Conservation (phyloP, 1,140 invertebrate genomes). For the Drosophila seguyi region DNA sequence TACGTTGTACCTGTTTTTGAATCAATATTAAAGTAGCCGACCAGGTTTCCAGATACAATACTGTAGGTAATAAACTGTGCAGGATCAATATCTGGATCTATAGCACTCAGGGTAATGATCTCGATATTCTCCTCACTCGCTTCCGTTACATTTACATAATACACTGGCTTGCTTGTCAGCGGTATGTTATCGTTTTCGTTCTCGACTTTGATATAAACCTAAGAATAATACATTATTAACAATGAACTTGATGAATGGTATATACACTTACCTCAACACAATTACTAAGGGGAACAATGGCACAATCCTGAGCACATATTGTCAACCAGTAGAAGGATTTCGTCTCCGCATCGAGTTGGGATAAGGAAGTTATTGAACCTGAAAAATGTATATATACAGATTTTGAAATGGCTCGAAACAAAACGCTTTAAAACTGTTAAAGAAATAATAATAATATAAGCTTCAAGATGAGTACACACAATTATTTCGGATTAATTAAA, state of each 20-base stretch:
- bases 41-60: constrained; percentile 95
- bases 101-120: constrained; percentile 91
- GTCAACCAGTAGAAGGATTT: constrained; percentile 96
- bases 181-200: constrained; percentile 98
- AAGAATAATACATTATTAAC: constrained; percentile 15
- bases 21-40: constrained; percentile 95
- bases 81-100: constrained; percentile 91
- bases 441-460: neutral
- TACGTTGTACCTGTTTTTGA: constrained; percentile 90
- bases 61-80: constrained; percentile 90
- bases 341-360: constrained; percentile 94
- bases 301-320: constrained; percentile 95
- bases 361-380: constrained; percentile 94
- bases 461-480: neutral
- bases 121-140: constrained; percentile 91
- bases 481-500: neutral
- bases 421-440: neutral
- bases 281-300: constrained; percentile 93
- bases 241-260: neutral
- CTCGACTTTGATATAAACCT: constrained; percentile 95
- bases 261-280: constrained; percentile 90
- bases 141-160: constrained; percentile 93
- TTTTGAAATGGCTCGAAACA: neutral
- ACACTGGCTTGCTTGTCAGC: constrained; percentile 93
- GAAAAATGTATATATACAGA: constrained; percentile 72